Conservation (phyloP, 2,797 vertebrate species). For the Poecile montanus region DNA sequence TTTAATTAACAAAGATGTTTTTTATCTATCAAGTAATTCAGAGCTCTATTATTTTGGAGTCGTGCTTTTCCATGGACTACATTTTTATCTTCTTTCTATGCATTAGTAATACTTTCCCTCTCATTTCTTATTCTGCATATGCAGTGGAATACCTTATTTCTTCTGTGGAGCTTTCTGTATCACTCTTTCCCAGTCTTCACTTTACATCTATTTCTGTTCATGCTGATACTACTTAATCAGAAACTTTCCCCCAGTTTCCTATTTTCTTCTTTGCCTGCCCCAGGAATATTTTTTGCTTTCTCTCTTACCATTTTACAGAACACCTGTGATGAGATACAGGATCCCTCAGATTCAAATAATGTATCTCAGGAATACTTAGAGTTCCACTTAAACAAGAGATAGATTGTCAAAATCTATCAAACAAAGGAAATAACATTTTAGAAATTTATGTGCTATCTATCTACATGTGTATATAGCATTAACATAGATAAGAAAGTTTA, state of each 20-base stretch:
- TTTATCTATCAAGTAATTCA: not conserved
- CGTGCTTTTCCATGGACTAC: not conserved
- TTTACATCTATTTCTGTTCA: not conserved
- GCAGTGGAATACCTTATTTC: not conserved
- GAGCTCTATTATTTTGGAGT: not conserved
- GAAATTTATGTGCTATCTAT: not conserved
- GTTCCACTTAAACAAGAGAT: not conserved
- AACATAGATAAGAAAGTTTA: not conserved
- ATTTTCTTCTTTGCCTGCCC: not conserved
- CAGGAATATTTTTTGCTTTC: not conserved
- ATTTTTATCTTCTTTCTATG: not conserved
- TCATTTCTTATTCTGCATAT: not conserved
- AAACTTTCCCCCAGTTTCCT: not conserved
- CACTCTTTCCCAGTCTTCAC: not conserved
- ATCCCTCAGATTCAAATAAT: not conserved
- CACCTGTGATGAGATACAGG: not conserved
- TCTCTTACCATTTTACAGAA: not conserved
- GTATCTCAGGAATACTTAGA: not conserved
- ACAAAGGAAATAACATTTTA: not conserved
- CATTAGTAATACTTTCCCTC: not conserved
- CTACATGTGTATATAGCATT: not conserved
- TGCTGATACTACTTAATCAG: not conserved
- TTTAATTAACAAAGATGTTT: not conserved
- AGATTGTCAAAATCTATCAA: not conserved
- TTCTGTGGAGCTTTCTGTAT: not conserved